Percentiles rank a stretch among this genome's conserved stretches.
Evolutionary conservation across 2,797 vertebrate genomes (phyloP).

Genomic region (Cyclopterus lumpus): DNA sequence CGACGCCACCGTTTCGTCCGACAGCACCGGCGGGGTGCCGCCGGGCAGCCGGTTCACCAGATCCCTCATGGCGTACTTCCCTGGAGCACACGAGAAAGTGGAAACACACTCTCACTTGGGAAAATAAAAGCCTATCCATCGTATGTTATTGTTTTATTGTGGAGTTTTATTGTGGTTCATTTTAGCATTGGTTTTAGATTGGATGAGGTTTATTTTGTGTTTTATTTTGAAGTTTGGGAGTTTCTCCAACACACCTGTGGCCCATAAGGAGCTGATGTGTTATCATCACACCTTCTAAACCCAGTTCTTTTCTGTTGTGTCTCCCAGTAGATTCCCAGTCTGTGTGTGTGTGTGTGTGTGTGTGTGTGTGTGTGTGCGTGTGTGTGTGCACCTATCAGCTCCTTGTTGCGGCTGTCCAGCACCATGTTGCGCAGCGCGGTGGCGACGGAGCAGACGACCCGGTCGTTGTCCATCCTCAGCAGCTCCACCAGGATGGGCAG

Average conservation of each 20-base stretch:
- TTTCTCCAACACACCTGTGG: neutral
- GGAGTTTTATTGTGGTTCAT: no score
- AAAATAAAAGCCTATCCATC: no score
- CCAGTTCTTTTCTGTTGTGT: no score
- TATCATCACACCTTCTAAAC: neutral
- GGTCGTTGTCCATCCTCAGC: slow-evolving; percentile 96
- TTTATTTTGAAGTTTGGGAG: no score
- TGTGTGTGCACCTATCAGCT: slow-evolving; percentile 90
- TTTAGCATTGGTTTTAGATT: no score
- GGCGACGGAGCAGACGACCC: slow-evolving; percentile 96
- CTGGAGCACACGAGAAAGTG: slow-evolving; percentile 64
- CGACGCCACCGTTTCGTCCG: slow-evolving; percentile 94
- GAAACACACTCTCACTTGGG: neutral
- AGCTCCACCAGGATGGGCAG: slow-evolving; percentile 98
- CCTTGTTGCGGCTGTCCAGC: slow-evolving; percentile 94
- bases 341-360: neutral
- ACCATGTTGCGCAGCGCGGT: slow-evolving; percentile 98
- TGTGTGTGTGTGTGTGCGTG: neutral
- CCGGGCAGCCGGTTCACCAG: slow-evolving; percentile 95
- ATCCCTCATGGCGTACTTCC: slow-evolving; percentile 98
- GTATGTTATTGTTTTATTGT: no score
- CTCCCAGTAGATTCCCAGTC: no score
- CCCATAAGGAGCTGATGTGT: slow-evolving; percentile 36
- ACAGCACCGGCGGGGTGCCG: slow-evolving; percentile 85
- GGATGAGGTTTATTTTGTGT: no score